Conservation (phyloP, 2,797 vertebrate species). For the Acanthurus leucopareius region DNA sequence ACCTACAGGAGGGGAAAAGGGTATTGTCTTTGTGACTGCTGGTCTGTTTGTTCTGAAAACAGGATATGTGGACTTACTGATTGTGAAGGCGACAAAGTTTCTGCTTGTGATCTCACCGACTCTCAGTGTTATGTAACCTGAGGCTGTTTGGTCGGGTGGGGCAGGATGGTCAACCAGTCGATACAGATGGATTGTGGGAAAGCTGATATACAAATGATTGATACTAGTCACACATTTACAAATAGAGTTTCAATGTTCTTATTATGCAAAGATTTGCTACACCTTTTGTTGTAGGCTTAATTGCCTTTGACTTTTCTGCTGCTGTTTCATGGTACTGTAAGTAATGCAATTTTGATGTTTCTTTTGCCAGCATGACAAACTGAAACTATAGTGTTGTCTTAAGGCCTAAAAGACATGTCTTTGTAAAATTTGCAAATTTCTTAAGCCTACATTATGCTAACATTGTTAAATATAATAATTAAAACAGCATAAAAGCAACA, state of each 20-base stretch:
- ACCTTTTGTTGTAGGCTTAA: neutral
- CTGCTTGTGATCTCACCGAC: slow-evolving; percentile 13
- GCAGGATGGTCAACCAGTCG: neutral
- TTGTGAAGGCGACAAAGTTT: slow-evolving; percentile 15
- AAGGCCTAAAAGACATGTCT: neutral
- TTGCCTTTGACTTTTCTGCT: neutral
- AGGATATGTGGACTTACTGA: slow-evolving; percentile 52
- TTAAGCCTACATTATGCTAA: too few relatives aligned
- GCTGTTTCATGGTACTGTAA: neutral
- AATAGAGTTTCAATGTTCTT: neutral
- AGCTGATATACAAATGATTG: neutral
- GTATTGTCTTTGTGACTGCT: slow-evolving; percentile 46
- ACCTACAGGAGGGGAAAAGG: slow-evolving; percentile 33
- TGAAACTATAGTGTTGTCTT: neutral
- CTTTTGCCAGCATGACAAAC: neutral
- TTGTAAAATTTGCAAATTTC: neutral
- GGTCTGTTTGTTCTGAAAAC: slow-evolving; percentile 75
- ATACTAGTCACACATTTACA: neutral
- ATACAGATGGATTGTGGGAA: neutral
- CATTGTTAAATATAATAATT: too few relatives aligned
- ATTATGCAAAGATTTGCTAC: slow-evolving; percentile 10
- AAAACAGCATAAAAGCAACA: too few relatives aligned
- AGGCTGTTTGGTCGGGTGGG: neutral
- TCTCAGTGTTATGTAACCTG: slow-evolving; percentile 14
- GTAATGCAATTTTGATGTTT: neutral